These are phyloP conservation scores for Paedocypris micromegethes DNA, from an alignment of 2,797 vertebrate species.

Conservation along the genomic window DNA sequence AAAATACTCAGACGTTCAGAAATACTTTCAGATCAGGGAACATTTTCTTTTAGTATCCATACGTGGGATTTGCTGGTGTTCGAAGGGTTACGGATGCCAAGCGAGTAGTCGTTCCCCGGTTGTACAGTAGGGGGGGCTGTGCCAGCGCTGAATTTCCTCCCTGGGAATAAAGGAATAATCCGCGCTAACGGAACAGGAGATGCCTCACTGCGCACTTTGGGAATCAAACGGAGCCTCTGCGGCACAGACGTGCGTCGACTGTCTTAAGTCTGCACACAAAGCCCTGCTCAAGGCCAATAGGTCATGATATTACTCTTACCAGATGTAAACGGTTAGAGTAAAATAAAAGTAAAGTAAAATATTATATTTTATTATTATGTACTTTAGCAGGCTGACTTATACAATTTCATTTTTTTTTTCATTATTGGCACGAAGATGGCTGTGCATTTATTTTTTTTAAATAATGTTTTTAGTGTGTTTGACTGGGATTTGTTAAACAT, in stretches of 20 bases:
- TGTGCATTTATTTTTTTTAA: too few species aligned
- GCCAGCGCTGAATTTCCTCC: conserved; percentile 38
- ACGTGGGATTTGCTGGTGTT: conserved; percentile 22
- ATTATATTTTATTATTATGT: neutral
- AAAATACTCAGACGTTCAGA: too few species aligned
- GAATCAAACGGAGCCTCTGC: conserved; percentile 26
- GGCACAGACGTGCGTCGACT: conserved; percentile 14
- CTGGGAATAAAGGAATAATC: conserved; percentile 29
- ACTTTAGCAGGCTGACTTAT: too few species aligned
- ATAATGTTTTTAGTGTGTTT: too few species aligned
- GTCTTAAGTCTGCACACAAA: conserved; percentile 1
- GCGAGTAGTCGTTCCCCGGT: conserved; percentile 40
- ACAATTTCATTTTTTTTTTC: too few species aligned
- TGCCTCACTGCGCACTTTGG: conserved; percentile 33
- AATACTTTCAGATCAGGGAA: neutral
- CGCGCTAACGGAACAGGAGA: conserved; percentile 28
- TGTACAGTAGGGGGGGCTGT: conserved; percentile 55
- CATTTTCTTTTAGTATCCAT: conserved; percentile 11
- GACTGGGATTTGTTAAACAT: too few species aligned
- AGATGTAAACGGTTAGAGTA: neutral
- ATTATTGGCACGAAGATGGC: too few species aligned
- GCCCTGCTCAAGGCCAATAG: conserved; percentile 7
- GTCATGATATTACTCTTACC: neutral
- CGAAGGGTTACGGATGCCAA: conserved; percentile 16
- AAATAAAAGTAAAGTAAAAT: too few species aligned